Conservation (phyloP, 2,113 vertebrate species). For the Crotalus viridis region DNA sequence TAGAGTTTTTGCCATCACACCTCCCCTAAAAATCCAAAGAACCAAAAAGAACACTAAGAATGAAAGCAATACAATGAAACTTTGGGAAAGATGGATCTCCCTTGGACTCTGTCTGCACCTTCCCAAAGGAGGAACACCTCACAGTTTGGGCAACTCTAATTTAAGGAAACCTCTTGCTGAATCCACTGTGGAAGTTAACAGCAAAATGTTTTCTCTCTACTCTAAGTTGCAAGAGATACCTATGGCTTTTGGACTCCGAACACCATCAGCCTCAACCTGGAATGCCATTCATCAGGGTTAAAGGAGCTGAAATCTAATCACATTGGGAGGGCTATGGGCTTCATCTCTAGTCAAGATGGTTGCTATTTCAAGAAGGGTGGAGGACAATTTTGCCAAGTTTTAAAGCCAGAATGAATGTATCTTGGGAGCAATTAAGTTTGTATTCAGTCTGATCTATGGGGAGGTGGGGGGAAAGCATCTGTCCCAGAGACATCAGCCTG, state of each 20-base stretch:
- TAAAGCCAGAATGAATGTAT: not conserved
- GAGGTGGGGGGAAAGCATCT: not conserved
- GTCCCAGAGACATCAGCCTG: not conserved
- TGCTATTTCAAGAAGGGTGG: not conserved
- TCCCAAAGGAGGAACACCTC: not conserved
- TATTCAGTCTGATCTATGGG: not conserved
- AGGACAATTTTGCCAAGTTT: not conserved
- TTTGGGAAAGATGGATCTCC: not conserved
- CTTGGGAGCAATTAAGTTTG: not conserved
- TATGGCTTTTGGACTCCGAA: not conserved
- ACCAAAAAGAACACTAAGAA: no score
- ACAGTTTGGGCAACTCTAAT: not conserved
- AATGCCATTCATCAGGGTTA: not conserved
- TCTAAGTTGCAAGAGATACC: not conserved
- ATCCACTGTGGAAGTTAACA: not conserved
- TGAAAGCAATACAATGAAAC: not conserved
- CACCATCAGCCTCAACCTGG: not conserved
- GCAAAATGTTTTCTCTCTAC: not conserved
- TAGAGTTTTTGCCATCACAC: not conserved
- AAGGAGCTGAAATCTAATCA: not conserved
- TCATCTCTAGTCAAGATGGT: not conserved
- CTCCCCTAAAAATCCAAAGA: not conserved
- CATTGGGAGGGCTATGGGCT: not conserved
- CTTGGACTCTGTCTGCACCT: not conserved
- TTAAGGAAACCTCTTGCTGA: not conserved